Evolutionary conservation across 2,888 invertebrate species (phyloP), one percentile per base, ranked within the genome.

Genomic region (Drosophila austrosaltans): DNA sequence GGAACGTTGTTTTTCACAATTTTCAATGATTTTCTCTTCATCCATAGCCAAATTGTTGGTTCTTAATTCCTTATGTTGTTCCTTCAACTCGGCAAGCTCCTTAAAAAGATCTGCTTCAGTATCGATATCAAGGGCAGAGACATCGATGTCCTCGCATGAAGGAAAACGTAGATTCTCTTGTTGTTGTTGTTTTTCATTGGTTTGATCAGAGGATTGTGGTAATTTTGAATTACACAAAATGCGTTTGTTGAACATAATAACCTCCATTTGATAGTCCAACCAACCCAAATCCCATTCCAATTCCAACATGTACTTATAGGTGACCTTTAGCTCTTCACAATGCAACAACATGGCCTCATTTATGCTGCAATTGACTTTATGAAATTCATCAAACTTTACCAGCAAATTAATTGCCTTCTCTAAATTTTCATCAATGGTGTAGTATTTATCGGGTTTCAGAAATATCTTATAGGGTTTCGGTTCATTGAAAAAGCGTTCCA

Each of bases 251-350:
- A 30, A 54, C 8, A 30, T 3, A 54, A 54, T 16, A 2, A n/a
- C 54, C 54, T 54, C 32, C 54, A 54, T 2, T 54, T 54, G 54
- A 16, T 54, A 54, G 54, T 54, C 28, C 28, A 32, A 54, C 32
- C 54, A 54, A 6, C n/a, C n/a, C 30, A 54, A 2, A 54, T 54
- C 32, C 32, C 28, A 54, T 32, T 54, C 54, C 54, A 54, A 8
- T 54, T 54, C 54, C 22, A 48, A 25, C 48, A 48, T 48, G 12
- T 48, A 12, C 10, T 48, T 48, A 25, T 48, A 48, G 22, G 25
- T 25, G 4, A 12, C 25, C 5, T 25, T 48, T 10, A 48, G 4
- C 10, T 48, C 48, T 48, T 48, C 48, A 25, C 22, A 48, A 25
- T 48, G 48, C 25, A 48, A 16, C 3, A 8, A 22, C 48, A 48